Evolutionary conservation across 1,140 invertebrate genomes (phyloP).

Genomic region (Gryon sp.): DNA sequence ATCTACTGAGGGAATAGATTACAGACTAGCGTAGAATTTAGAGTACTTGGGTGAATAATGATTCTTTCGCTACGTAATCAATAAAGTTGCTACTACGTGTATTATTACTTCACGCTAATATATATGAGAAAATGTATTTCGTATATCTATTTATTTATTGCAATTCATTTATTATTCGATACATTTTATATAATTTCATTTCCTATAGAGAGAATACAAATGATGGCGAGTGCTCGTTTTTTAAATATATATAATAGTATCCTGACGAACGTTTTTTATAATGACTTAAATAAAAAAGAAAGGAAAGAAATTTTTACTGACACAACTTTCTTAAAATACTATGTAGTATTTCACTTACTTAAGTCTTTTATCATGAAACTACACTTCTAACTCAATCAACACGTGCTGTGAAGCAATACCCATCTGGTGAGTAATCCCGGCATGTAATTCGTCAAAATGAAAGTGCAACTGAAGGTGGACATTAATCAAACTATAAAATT

Average conservation of each 20-base stretch:
- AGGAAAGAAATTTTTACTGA: constrained; percentile 10
- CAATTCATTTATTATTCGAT: too few species aligned
- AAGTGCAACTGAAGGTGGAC: constrained; percentile 32
- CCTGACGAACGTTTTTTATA: too few species aligned
- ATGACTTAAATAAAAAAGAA: too few species aligned
- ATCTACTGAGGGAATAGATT: constrained; percentile 42
- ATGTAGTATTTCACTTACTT: constrained; percentile 37
- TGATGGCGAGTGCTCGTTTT: too few species aligned
- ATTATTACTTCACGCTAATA: constrained; percentile 4
- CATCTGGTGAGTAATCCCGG: constrained; percentile 41
- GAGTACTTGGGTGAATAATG: constrained; percentile 54
- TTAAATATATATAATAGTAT: too few species aligned
- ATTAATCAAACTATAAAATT: constrained; percentile 62
- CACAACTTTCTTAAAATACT: constrained; percentile 27
- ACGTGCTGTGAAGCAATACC: constrained; percentile 43
- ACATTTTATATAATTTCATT: too few species aligned
- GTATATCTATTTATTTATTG: too few species aligned
- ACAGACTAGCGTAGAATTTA: constrained; percentile 45
- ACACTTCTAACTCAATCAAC: constrained; percentile 52
- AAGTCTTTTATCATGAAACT: constrained; percentile 34
- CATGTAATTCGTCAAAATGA: constrained; percentile 54
- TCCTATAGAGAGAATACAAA: too few species aligned
- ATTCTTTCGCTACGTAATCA: constrained; percentile 54
- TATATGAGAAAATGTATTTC: too few species aligned
- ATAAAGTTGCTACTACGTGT: constrained; percentile 32